Conservation (phyloP, 2,888 invertebrate species). For the Dendrolimus pini region DNA sequence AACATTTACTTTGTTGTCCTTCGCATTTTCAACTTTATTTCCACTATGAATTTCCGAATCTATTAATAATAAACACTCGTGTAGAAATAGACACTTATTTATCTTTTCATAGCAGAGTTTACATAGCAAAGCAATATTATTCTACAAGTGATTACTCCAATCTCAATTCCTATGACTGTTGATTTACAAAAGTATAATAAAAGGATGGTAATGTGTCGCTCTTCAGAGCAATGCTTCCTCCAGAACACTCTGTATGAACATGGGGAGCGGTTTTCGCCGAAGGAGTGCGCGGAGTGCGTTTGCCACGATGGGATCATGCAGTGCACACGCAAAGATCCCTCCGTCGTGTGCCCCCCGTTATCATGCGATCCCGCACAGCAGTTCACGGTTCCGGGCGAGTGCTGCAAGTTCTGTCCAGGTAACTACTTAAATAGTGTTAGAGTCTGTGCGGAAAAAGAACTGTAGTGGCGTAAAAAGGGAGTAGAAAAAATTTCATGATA, state of each 20-base stretch:
- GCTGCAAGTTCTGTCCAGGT: constrained; percentile 95
- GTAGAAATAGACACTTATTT: no score
- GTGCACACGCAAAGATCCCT: constrained; percentile 84
- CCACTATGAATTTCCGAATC: not conserved
- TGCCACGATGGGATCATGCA: constrained; percentile 90
- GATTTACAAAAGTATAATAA: no score
- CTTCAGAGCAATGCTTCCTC: constrained; percentile 83
- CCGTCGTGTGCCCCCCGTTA: constrained; percentile 85
- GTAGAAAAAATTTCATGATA: no score
- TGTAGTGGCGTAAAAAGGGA: no score
- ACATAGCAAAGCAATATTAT: no score
- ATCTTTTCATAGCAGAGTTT: no score
- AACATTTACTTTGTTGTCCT: constrained; percentile 2
- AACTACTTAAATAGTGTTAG: constrained; percentile 8
- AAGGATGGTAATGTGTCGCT: not conserved
- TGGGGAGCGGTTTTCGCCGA: constrained; percentile 83
- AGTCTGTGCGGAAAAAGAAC: no score
- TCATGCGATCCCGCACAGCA: constrained; percentile 86
- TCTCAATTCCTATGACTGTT: no score
- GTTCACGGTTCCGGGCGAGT: constrained; percentile 89
- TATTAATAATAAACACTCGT: no score
- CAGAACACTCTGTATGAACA: constrained; percentile 85
- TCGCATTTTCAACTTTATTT: not conserved
- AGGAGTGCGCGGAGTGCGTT: constrained; percentile 88
- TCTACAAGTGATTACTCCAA: no score